Percentiles rank a stretch among this genome's conserved stretches.
Conservation (phyloP, 2,113 vertebrate species). For the Sphyrna mokarran region DNA sequence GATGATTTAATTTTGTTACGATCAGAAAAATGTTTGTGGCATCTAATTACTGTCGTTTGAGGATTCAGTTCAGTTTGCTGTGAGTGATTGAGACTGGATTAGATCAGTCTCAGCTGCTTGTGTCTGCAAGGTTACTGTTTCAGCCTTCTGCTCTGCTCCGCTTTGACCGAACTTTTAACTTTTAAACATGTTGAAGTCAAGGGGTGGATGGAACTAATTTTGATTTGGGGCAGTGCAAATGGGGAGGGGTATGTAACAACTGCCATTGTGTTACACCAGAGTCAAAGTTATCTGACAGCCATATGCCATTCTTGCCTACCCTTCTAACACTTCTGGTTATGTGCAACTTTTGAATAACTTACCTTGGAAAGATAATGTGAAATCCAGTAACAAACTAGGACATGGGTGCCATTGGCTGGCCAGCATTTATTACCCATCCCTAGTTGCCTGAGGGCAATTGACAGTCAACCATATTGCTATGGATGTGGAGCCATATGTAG, state of each 20-base stretch:
- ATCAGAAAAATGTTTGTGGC: not conserved
- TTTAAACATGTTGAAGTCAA: not conserved
- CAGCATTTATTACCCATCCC: no score
- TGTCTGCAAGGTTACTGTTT: not conserved
- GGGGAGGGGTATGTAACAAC: not conserved
- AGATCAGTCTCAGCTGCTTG: not conserved
- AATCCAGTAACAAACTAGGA: no score
- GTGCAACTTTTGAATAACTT: not conserved
- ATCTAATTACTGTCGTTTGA: not conserved
- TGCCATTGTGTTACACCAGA: not conserved
- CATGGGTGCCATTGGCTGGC: no score
- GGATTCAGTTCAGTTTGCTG: not conserved
- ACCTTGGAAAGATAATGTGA: not conserved
- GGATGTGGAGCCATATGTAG: no score
- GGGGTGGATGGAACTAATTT: not conserved
- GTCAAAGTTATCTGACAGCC: not conserved
- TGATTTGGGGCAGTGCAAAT: not conserved
- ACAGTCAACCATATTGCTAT: no score
- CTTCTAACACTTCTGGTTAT: not conserved
- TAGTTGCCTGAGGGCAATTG: no score
- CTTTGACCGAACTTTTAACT: not conserved
- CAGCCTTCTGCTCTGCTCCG: not conserved
- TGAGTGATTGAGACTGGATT: not conserved
- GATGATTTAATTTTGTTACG: not conserved
- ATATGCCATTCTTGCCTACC: not conserved